A percentile compares a stretch with the other conserved stretches of the same genome.
phyloP scores from a whole-genome alignment of 2,888 invertebrate genomes.

The Lampropteryx suffumata region DNA sequence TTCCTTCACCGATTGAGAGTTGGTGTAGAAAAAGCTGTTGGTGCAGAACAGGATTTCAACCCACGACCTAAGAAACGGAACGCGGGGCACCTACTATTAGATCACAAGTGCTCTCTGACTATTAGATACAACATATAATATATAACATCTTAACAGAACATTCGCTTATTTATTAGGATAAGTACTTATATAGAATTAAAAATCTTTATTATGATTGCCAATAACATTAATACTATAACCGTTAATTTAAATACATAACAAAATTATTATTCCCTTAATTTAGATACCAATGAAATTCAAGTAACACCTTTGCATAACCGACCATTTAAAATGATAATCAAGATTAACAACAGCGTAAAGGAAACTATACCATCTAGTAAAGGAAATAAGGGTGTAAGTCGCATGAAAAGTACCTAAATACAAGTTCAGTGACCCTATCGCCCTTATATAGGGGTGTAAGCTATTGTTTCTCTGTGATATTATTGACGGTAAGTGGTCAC shows the following conservation, averaged over 20 bases:
- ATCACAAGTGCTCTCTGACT: too few species aligned
- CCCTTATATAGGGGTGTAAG: slow-evolving; percentile 53
- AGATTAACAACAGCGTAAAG: slow-evolving; percentile 20
- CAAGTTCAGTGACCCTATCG: slow-evolving; percentile 50
- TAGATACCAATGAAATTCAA: slow-evolving; percentile 40
- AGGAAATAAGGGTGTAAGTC: slow-evolving; percentile 25
- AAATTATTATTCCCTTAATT: slow-evolving; percentile 8
- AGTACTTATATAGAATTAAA: too few species aligned
- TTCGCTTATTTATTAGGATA: too few species aligned
- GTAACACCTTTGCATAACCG: slow-evolving; percentile 46
- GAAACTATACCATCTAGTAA: slow-evolving; percentile 19
- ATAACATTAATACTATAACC: too few species aligned
- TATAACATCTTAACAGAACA: too few species aligned
- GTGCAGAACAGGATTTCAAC: too few species aligned
- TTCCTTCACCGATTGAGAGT: too few species aligned
- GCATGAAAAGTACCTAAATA: slow-evolving; percentile 19
- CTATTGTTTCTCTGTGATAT: slow-evolving; percentile 56
- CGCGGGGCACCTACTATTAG: too few species aligned
- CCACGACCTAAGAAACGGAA: too few species aligned
- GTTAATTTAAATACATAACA: not conserved
- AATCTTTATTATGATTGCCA: too few species aligned
- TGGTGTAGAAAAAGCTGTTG: too few species aligned
- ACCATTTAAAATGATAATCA: slow-evolving; percentile 49
- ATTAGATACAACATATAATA: too few species aligned
- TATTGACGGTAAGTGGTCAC: slow-evolving; percentile 44